Base-by-base conservation (phyloP, 2,888 invertebrate species). In the Leptopilina drosophilae region DNA sequence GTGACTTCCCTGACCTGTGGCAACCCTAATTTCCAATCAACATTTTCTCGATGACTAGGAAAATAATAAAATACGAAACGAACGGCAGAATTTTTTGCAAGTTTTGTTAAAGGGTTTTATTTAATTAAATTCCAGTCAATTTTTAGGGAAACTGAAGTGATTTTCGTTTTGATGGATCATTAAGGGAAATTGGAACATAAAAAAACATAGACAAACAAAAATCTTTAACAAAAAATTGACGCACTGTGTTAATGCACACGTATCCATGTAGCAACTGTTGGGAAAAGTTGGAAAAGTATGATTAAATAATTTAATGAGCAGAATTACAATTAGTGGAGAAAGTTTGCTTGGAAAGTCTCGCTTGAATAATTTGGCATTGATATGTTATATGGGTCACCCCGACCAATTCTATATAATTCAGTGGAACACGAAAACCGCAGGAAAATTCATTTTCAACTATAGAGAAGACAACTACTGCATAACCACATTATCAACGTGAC, bases 401-500 rank as follows among this genome's bases (percentile, higher is more conserved):
- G 33, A 64, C 64, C 33, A 26, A 9, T 33, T 64, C 40, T 64
- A 64, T 64, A 33, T 64, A 64, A 64, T 64, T 64, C 40, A 64
- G 40, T 64, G 64, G 40, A 33, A 40, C 33, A 64, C 33, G 64
- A 64, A 64, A 64, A 62, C 64, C 64, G 14, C 64, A 64, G 33
- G 64, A 64, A 64, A 64, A 64, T 64, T 64, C 40, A 64, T 64
- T 64, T 64, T 64, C 14, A 64, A 64, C 64, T 64, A 33, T 33
- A 40, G 64, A 40, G 64, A 64, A 64, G 64, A 40, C 33, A 64
- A 64, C 49, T 20, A 67, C 12, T 15, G 46, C 46, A 33, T 33
- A 67, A 20, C 67, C 67, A 20, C 67, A 67, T 67, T 67, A 49
- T 67, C 67, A 67, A 20, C 8, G 67, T 67, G 67, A 67, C 67